Conservation (phyloP, 2,888 invertebrate species). For the Sericinus montela region DNA sequence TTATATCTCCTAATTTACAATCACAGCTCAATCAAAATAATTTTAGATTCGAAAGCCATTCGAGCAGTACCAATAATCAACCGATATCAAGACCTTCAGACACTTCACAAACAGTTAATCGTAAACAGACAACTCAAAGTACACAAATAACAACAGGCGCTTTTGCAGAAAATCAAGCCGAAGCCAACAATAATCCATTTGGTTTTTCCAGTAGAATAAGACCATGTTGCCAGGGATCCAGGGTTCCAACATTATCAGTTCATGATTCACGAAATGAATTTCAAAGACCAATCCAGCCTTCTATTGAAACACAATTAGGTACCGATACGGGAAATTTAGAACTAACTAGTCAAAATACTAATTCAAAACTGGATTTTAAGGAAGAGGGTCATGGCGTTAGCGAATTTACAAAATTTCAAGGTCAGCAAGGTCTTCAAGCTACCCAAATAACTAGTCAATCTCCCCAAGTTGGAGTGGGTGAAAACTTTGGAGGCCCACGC, state of each 20-base stretch:
- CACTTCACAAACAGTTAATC: neutral
- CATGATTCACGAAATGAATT: neutral
- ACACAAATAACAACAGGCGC: constrained; percentile 3
- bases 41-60: too few relatives aligned
- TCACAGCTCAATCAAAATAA: neutral
- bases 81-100: neutral
- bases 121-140: constrained; percentile 4
- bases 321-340: constrained; percentile 5
- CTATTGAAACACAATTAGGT: neutral
- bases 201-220: constrained; percentile 8
- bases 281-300: neutral
- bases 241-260: neutral
- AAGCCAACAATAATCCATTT: neutral
- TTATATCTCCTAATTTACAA: constrained; percentile 2
- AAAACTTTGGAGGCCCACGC: constrained; percentile 52
- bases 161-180: neutral
- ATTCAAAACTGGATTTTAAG: neutral
- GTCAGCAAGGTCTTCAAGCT: constrained; percentile 22
- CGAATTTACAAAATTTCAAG: constrained; percentile 19
- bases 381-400: neutral
- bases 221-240: constrained; percentile 14
- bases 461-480: constrained; percentile 39
- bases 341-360: constrained; percentile 25
- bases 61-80: too few relatives aligned
- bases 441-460: constrained; percentile 23